These are phyloP conservation scores for Diplodus sargus DNA, from an alignment of 2,797 vertebrate genomes.

Conservation along the genomic window DNA sequence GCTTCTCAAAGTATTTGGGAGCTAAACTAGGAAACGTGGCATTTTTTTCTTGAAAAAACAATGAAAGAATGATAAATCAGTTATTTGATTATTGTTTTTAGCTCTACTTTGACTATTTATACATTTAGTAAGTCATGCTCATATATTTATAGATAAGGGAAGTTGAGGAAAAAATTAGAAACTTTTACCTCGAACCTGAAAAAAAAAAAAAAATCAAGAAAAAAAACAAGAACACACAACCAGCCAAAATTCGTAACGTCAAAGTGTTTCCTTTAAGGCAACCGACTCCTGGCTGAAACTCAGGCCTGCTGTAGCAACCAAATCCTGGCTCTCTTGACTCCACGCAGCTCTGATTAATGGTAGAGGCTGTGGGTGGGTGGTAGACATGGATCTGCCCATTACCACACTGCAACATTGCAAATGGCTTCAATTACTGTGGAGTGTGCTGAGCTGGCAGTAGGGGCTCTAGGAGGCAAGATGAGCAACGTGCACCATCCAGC, in stretches of 20 bases:
- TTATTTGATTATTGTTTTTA: not conserved
- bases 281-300: conserved; percentile 78
- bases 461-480: conserved; percentile 77
- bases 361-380: conserved; percentile 87
- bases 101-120: not conserved
- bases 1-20: not conserved
- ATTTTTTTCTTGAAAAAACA: not conserved
- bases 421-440: conserved; percentile 89
- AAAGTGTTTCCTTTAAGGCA: conserved; percentile 78
- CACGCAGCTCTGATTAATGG: conserved; percentile 88
- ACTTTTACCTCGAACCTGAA: conserved; percentile 46
- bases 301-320: conserved; percentile 79
- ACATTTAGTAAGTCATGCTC: no score
- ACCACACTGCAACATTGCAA: conserved; percentile 89
- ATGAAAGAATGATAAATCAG: not conserved
- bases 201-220: conserved; percentile 12
- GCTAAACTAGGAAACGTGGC: not conserved
- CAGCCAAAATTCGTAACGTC: conserved; percentile 65
- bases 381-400: conserved; percentile 88
- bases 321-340: conserved; percentile 81
- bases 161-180: conserved; percentile 45
- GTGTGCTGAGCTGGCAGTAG: conserved; percentile 88
- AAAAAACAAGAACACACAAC: conserved; percentile 6
- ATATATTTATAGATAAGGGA: not conserved
- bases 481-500: conserved; percentile 77